Conservation (phyloP, 2,888 invertebrate genomes). For the Lobophora halterata region DNA sequence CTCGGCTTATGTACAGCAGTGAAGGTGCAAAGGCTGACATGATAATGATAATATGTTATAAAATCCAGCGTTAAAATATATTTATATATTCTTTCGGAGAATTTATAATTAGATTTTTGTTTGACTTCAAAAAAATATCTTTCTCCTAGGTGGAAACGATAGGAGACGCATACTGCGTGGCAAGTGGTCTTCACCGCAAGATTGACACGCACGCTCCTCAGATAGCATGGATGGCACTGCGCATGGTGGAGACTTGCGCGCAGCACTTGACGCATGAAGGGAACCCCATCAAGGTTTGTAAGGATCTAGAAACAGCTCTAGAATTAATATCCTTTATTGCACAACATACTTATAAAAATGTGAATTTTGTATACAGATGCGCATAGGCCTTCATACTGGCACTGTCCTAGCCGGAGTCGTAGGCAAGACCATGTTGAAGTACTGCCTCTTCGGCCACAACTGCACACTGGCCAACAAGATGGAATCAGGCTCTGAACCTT, state of each 20-base stretch:
- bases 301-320: no score
- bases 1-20: no score
- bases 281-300: constrained; percentile 90
- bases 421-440: constrained; percentile 95
- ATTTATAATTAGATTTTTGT: no score
- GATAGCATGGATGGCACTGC: constrained; percentile 97
- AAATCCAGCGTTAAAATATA: no score
- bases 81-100: no score
- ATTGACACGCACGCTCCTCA: constrained; percentile 95
- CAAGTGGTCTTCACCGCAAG: constrained; percentile 93
- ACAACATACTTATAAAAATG: no score
- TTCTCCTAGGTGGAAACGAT: constrained; percentile 92
- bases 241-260: constrained; percentile 95
- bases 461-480: constrained; percentile 98
- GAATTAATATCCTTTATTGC: no score
- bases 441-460: constrained; percentile 97
- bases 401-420: constrained; percentile 96
- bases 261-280: constrained; percentile 95
- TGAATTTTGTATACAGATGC: constrained; percentile 86
- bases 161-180: constrained; percentile 97
- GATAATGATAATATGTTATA: no score
- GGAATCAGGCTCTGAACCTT: constrained; percentile 95
- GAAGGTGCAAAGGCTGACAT: no score
- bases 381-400: constrained; percentile 96
- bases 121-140: background rate